These are phyloP conservation scores for Hipposideros larvatus DNA, from an alignment of 2,797 vertebrate species.

Conservation along the genomic window DNA sequence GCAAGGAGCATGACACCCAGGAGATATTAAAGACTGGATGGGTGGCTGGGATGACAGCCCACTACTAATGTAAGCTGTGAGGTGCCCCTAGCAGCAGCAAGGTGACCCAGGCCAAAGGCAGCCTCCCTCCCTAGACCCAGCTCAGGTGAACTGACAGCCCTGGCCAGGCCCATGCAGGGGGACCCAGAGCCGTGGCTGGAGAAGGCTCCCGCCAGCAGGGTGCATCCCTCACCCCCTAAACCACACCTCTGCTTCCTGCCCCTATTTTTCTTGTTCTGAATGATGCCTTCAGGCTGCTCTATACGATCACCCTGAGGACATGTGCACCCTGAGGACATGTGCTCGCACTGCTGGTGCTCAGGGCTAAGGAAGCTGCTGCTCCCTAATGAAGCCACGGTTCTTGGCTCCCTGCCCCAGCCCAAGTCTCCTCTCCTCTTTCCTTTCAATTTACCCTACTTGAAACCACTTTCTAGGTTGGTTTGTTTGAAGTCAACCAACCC, in stretches of 20 bases:
- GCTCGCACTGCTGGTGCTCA: not conserved
- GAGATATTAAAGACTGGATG: not conserved
- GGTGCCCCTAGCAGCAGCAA: not conserved
- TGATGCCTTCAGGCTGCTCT: not conserved
- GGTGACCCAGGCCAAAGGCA: not conserved
- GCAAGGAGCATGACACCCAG: not conserved
- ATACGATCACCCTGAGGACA: not conserved
- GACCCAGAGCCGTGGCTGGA: not conserved
- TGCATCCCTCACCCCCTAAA: not conserved
- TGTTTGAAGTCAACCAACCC: conserved; percentile 39
- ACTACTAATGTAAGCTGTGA: not conserved
- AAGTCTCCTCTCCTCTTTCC: not conserved
- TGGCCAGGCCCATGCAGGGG: not conserved
- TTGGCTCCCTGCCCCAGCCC: not conserved
- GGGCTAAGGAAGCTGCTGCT: not conserved
- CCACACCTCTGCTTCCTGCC: not conserved
- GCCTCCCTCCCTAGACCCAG: not conserved
- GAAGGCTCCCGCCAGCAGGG: not conserved
- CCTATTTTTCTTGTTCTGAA: not conserved
- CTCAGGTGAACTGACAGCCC: not conserved
- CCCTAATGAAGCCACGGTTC: not conserved
- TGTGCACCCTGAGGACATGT: no score
- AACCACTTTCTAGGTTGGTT: not conserved
- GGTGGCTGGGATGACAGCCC: not conserved
- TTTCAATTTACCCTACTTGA: not conserved